Evolutionary conservation across 2,797 vertebrate species (phyloP), one percentile per base, ranked within the genome.

Genomic region (Melanogrammus aeglefinus): DNA sequence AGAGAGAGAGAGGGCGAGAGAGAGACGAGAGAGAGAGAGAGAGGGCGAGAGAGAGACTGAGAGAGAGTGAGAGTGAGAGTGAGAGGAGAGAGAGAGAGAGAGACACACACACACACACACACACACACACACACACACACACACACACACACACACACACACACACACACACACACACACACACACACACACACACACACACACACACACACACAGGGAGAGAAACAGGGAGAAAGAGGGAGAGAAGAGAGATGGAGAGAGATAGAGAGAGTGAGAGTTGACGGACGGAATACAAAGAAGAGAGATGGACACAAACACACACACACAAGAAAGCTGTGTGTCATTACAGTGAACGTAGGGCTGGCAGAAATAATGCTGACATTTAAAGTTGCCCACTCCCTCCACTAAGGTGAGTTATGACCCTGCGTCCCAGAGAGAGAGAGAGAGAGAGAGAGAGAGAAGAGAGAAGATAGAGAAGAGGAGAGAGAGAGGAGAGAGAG

Each of bases 331-430:
- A 83, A 86, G 80, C 78, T 16, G 44, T 75, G 84, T 76, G 84
- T 91, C 88, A 88, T 88, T 90, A 85, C 81, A 79, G 80, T 83
- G 86, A 88, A 86, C 84, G 81, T 85, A 83, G 80, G 70, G 88
- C 85, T 88, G 88, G 91, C 91, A 90, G 85, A 85, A 90, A 91
- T 86, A 90, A 79, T 92, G 92, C 92, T 92, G 93, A 93, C 89
- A 79, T 90, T 91, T 78, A 63, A 63, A 63, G 57, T 63, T 63
- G 57, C 66, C 47, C 66, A 33, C 82, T 87, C 86, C 89, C 86
- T 87, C 85, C 80, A 69, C 78, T 81, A 85, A 88, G 4, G 69
- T 87, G 86, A 92, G 80, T 92, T 92, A 93, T 88, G 86, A 86
- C 87, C 84, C 84, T 79, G 75, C 82, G 82, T 84, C 75, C 83